Evolutionary conservation across 2,113 vertebrate genomes (phyloP), one percentile per base, ranked within the genome.

Genomic region (Hippopotamus amphibius): DNA sequence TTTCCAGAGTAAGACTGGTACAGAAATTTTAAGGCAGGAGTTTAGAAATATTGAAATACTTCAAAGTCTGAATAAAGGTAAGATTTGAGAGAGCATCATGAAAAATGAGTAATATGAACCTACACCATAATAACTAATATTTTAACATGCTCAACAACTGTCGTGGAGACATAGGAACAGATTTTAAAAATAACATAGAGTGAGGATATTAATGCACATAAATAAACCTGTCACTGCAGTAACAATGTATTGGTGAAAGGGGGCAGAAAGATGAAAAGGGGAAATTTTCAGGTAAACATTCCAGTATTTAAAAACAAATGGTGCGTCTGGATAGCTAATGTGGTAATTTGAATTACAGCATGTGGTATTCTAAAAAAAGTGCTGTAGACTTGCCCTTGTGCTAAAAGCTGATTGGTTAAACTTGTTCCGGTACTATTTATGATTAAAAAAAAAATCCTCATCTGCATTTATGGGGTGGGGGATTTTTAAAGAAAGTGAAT

Each of bases 221-320:
- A 97, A 97, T 98, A 97, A 97, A 89, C 57, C 91, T 97, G 82
- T 95, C 93, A 98, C 3, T 84, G 79, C 59, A 95, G 50, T 98
- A 95, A 97, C 95, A 97, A 96, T 92, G 89, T 82, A 96, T 82
- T 10, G 59, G 80, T 92, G 88, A 97, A 96, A 41, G 85, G 30
- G 92, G 94, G 53, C 0, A 10, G 72, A 85, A 87, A 97, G 83
- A 95, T n/a, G 68, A 86, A 96, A 96, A 93, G 82, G 66, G 66
- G 68, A 55, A 83, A 96, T 92, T 83, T 97, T 96, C 85, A 98
- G 94, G 94, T 98, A 98, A 98, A 97, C 93, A 97, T 30, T 79
- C 79, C 30, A 93, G 89, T 97, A 97, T 98, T 97, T 97, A 97
- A 97, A 97, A 97, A 97, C 93, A 97, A 98, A 97, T 97, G 96